Conservation (phyloP, 2,113 vertebrate species). For the Pygoscelis adeliae region DNA sequence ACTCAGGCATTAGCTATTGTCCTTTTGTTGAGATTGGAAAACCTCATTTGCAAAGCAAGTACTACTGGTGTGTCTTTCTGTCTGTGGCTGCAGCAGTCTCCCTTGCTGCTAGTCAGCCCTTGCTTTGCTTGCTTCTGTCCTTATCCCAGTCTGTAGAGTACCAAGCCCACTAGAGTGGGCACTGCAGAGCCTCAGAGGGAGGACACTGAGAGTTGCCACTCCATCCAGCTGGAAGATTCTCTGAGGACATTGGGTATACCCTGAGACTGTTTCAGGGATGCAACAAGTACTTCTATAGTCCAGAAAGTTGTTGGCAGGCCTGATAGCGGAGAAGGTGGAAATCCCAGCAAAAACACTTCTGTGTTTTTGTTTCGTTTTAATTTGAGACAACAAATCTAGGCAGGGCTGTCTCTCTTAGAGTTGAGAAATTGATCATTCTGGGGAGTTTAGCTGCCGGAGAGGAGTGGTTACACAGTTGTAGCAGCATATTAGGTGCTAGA, state of each 20-base stretch:
- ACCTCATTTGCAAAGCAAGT: neutral
- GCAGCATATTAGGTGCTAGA: neutral
- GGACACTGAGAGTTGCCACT: neutral
- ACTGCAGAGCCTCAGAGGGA: neutral
- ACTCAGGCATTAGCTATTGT: neutral
- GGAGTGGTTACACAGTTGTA: neutral
- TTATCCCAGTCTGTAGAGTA: too few species aligned
- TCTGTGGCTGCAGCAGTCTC: neutral
- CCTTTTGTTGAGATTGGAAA: neutral
- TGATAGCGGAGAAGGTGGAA: neutral
- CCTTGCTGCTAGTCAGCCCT: neutral
- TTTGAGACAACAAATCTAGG: neutral
- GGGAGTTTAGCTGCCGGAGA: neutral
- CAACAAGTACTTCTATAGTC: neutral
- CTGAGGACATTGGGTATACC: neutral
- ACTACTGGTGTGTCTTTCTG: neutral
- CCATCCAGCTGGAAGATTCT: neutral
- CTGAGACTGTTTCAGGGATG: neutral
- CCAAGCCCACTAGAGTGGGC: neutral
- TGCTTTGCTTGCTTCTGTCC: neutral
- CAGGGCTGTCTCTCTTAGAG: neutral
- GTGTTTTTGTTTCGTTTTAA: neutral
- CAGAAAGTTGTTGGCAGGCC: neutral
- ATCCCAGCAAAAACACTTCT: neutral
- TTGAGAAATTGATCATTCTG: neutral